Base-by-base conservation (phyloP, 2,113 vertebrate genomes). In the Aphyosemion australe region DNA sequence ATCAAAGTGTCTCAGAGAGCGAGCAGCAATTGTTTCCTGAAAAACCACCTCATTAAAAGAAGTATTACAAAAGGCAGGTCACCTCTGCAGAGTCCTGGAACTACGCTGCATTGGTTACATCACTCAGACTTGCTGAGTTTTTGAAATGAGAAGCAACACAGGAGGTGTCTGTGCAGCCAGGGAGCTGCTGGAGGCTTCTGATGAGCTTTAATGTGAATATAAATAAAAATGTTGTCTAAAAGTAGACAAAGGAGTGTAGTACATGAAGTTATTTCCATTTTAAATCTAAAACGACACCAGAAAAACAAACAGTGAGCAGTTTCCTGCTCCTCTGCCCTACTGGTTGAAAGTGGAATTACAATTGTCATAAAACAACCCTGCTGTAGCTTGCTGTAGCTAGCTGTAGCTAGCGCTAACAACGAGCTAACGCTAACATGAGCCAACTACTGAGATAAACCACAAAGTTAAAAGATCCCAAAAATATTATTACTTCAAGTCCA, bases 1-100 rank as follows among this genome's bases (percentile, higher is more conserved):
- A 43, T 64, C 19, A 64, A 49, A 62, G 49, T n/a, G 34, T 64
- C 61, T 43, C 15, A 12, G 14, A 32, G 43, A 18, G 21, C 43
- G 21, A 8, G 20, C 61, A 52, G 37, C 13, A 39, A 42, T 21
- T 52, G 49, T 45, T 64, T 64, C 13, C 12, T 10, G 32, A 16
- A 26, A 26, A 16, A 1, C 32, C 5, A 13, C 47, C 5, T 42
- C n/a, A 13, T 43, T 45, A 43, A 31, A n/a, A 64, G 39, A 31
- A 5, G 20, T 6, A 20, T 48, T 7, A 61, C 19, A 37, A 37
- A 53, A 21, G 57, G 21, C 11, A 21, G 11, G 48, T 52, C 66
- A 39, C 9, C 14, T 14, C 8, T 62, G 48, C 56, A 46, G 26
- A 9, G 21, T n/a, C 39, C 1, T 57, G 42, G 45, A 49, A 11